Conservation (phyloP, 2,888 invertebrate genomes). For the Pachycephus smyrnensis region DNA sequence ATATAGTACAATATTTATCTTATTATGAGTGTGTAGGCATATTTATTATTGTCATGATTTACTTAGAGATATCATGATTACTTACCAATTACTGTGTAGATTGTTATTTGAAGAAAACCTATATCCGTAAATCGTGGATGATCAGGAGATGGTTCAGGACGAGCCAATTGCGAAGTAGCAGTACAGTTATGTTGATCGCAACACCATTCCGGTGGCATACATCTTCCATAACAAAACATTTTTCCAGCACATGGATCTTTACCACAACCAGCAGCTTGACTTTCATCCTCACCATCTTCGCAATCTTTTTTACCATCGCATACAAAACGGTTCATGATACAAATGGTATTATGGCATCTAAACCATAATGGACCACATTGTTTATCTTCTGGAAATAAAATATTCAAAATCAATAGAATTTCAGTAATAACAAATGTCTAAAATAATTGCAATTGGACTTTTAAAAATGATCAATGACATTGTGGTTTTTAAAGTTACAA, state of each 20-base stretch:
- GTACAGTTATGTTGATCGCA: constrained; percentile 64
- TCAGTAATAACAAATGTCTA: neutral
- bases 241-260: constrained; percentile 67
- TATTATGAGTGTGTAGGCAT: neutral
- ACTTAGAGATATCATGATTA: neutral
- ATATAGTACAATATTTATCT: neutral
- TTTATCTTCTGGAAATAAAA: constrained; percentile 30
- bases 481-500: neutral
- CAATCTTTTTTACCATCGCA: constrained; percentile 71
- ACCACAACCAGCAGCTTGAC: constrained; percentile 59
- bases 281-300: constrained; percentile 69
- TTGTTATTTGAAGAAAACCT: constrained; percentile 65
- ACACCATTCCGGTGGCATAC: constrained; percentile 70
- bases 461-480: neutral
- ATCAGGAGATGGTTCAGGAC: constrained; percentile 18
- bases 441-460: neutral
- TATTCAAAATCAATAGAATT: neutral
- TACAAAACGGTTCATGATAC: constrained; percentile 68
- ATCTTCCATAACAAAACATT: constrained; percentile 68
- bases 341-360: constrained; percentile 57
- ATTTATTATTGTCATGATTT: neutral
- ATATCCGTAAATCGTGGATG: constrained; percentile 58
- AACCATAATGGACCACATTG: constrained; percentile 54
- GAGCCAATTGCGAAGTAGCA: constrained; percentile 19
- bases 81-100: constrained; percentile 66